Percentiles rank a stretch among this genome's conserved stretches.
Conservation (phyloP, 2,888 invertebrate genomes). For the Amorpha juglandis region DNA sequence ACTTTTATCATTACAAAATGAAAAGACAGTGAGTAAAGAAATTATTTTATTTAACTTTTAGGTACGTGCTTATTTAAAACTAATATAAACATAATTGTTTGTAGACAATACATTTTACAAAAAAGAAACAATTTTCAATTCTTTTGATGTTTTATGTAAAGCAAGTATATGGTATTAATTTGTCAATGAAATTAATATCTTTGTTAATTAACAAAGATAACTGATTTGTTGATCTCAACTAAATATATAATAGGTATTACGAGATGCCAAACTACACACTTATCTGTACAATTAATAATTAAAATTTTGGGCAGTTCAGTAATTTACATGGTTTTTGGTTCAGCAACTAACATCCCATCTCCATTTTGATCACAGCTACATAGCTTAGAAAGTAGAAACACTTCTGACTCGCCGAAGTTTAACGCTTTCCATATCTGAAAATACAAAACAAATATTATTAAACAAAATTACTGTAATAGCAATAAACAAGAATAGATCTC, state of each 20-base stretch:
- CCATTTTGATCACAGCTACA: conserved; percentile 31
- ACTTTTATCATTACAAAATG: not conserved
- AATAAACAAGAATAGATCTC: too few species aligned
- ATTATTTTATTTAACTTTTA: not conserved
- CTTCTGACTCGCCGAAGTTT: not conserved
- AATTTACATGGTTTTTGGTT: conserved; percentile 30
- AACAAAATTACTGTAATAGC: too few species aligned
- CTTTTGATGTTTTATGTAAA: too few species aligned
- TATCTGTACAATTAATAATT: not conserved
- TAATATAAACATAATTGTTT: not conserved
- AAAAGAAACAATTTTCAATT: not conserved
- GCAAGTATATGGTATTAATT: too few species aligned
- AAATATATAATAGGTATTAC: not conserved
- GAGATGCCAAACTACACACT: not conserved
- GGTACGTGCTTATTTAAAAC: not conserved
- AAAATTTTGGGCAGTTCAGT: not conserved
- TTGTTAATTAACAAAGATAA: not conserved
- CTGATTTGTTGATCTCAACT: not conserved
- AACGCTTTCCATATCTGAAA: conserved; percentile 27
- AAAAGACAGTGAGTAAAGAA: not conserved
- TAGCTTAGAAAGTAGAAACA: not conserved
- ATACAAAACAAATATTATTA: not conserved
- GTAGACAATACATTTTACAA: not conserved
- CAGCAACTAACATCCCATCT: conserved; percentile 44
- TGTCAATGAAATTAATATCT: not conserved